Evolutionary conservation across 2,797 vertebrate genomes (phyloP).

Genomic region (Brachyrhaphis roseni): DNA sequence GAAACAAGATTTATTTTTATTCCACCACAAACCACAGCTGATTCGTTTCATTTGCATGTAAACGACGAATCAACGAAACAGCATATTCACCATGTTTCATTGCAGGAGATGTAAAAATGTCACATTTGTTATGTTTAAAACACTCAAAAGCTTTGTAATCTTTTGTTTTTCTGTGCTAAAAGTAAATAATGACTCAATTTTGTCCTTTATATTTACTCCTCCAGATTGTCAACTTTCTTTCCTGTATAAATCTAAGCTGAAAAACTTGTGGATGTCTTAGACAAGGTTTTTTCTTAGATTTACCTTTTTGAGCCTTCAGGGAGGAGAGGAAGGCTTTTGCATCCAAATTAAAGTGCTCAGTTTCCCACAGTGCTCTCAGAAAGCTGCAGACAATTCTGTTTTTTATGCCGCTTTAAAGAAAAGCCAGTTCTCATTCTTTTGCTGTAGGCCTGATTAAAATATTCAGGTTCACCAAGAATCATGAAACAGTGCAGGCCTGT

Average conservation of each 20-base stretch:
- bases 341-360: constrained; percentile 3
- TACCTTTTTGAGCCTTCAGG: constrained; percentile 2
- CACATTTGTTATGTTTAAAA: background rate
- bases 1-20: background rate
- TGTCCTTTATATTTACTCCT: constrained; percentile 13
- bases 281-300: background rate
- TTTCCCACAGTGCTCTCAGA: background rate
- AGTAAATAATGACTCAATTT: background rate
- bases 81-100: background rate
- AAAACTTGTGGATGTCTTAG: background rate
- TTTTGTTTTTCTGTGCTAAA: background rate
- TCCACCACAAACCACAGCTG: background rate
- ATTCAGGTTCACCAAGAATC: constrained; percentile 2
- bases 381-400: background rate
- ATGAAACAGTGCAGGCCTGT: background rate
- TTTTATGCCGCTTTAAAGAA: background rate
- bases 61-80: background rate
- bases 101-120: background rate
- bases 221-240: background rate
- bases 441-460: background rate
- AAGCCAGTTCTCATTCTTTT: background rate
- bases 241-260: background rate
- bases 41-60: background rate
- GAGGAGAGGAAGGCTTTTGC: background rate
- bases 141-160: background rate